Percentiles rank a stretch among this genome's conserved stretches.
These are phyloP conservation scores for Eretmocerus hayati DNA, from an alignment of 2,888 invertebrate species.

Conservation along the genomic window DNA sequence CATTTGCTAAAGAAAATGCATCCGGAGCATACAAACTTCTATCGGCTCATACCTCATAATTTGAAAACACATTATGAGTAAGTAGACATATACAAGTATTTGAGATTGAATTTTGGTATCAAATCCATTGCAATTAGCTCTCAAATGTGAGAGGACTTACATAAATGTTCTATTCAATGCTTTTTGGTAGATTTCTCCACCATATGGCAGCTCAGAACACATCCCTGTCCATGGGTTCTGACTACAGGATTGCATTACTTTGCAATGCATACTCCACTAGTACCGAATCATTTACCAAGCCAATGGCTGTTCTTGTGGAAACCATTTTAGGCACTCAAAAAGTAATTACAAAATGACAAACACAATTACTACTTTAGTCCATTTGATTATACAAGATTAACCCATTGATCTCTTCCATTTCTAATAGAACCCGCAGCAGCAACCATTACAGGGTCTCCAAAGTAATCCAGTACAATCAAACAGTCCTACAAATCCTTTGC, in stretches of 20 bases:
- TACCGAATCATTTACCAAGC: constrained; percentile 82
- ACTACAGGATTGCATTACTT: constrained; percentile 83
- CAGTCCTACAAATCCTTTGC: constrained; percentile 77
- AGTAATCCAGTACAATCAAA: constrained; percentile 48
- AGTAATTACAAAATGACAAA: constrained; percentile 24
- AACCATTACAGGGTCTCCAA: constrained; percentile 44
- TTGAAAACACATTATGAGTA: constrained; percentile 79
- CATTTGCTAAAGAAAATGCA: constrained; percentile 91
- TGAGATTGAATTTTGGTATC: not conserved
- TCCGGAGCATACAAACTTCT: constrained; percentile 72
- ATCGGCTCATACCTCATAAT: constrained; percentile 70
- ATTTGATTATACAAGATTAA: not conserved
- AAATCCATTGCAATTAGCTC: not conserved
- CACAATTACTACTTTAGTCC: not conserved
- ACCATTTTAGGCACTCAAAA: constrained; percentile 70
- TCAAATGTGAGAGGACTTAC: constrained; percentile 3
- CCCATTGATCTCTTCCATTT: not conserved
- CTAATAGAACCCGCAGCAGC: constrained; percentile 46
- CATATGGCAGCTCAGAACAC: constrained; percentile 73
- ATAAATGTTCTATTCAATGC: constrained; percentile 6
- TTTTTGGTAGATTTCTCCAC: constrained; percentile 19
- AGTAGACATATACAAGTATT: constrained; percentile 33
- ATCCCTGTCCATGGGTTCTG: constrained; percentile 69
- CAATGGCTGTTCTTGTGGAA: constrained; percentile 88
- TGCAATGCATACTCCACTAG: constrained; percentile 96